Evolutionary conservation across 2,113 vertebrate genomes (phyloP), one percentile per base, ranked within the genome.

Genomic region (Rhizomys pruinosus): DNA sequence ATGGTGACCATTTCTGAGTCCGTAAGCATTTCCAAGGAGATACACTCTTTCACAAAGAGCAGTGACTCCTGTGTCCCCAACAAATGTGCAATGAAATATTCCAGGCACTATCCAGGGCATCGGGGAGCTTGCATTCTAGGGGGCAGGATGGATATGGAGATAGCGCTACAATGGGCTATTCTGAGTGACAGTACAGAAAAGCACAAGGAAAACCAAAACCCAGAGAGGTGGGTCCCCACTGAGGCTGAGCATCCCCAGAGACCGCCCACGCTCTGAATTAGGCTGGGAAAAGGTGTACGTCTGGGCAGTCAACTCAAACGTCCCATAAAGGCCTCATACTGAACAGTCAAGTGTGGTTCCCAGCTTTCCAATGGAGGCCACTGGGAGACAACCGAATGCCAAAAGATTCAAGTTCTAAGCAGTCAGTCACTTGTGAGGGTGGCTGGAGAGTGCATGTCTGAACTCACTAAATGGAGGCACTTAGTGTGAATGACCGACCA

Each of bases 1-100:
- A 93, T 63, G 0, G 5, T 97, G 74, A 97, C 5, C 64, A 44
- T 93, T 84, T 1, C 79, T 25, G 27, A 7, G 57, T 27, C 57
- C 71, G 68, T 2, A 76, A 66, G 76, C 55, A 39, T 68, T 15
- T 95, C 25, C 16, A 52, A 77, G 15, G 25, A 93, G n/a, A 89
- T 4, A 34, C 0, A 17, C 11, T 61, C n/a, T n/a, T 87, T 69
- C 37, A 37, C 47, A 44, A 74, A 95, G 44, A 59, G 15, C 6
- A 17, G 16, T 52, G 15, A 7, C 71, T 39, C 19, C 42, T 71
- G 66, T 29, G 22, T 32, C 42, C 25, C 63, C 37, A 73, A 59
- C 25, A 44, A 37, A 44, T 0, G 5, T 25, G 19, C 2, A 12
- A 2, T 16, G 29, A 68, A 32, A 57, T 4, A 52, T 0, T 2